These are phyloP conservation scores for Drosophila fulvimacula DNA, from an alignment of 2,888 invertebrate genomes.

Conservation along the genomic window DNA sequence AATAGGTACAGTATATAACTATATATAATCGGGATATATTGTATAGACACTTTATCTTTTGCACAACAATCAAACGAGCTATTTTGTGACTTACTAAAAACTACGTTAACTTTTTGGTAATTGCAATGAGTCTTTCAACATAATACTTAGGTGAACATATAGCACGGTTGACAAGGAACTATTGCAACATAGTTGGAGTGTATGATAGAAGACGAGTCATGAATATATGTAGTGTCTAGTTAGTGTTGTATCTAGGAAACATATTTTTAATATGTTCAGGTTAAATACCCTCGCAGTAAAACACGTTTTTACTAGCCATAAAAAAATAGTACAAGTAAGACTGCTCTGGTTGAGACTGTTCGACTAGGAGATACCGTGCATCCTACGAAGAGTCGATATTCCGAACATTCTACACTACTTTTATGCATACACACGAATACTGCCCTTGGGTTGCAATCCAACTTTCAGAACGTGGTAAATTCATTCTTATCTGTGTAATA, in stretches of 20 bases:
- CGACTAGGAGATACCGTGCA: too few relatives aligned
- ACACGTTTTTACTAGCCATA: not conserved
- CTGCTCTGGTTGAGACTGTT: too few relatives aligned
- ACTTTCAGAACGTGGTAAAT: too few relatives aligned
- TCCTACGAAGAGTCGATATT: too few relatives aligned
- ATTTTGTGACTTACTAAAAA: slow-evolving; percentile 39
- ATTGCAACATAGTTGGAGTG: slow-evolving; percentile 33
- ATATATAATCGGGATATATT: slow-evolving; percentile 20
- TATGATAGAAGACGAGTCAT: slow-evolving; percentile 23
- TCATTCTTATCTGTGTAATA: too few relatives aligned
- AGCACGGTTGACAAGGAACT: slow-evolving; percentile 50
- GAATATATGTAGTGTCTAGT: slow-evolving; percentile 20
- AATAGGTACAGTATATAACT: slow-evolving; percentile 12
- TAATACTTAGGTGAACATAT: slow-evolving; percentile 32
- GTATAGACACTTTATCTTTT: slow-evolving; percentile 23
- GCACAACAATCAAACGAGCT: slow-evolving; percentile 21
- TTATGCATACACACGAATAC: too few relatives aligned
- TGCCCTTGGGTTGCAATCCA: too few relatives aligned
- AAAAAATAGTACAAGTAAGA: too few relatives aligned
- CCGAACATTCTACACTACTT: too few relatives aligned
- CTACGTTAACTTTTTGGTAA: slow-evolving; percentile 72
- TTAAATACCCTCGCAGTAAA: slow-evolving; percentile 16
- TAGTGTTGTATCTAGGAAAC: slow-evolving; percentile 49
- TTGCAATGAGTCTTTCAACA: slow-evolving; percentile 67
- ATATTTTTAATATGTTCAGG: slow-evolving; percentile 35